Evolutionary conservation across 2,888 invertebrate species (phyloP), one percentile per base, ranked within the genome.

Genomic region (Oxycera nigricornis): DNA sequence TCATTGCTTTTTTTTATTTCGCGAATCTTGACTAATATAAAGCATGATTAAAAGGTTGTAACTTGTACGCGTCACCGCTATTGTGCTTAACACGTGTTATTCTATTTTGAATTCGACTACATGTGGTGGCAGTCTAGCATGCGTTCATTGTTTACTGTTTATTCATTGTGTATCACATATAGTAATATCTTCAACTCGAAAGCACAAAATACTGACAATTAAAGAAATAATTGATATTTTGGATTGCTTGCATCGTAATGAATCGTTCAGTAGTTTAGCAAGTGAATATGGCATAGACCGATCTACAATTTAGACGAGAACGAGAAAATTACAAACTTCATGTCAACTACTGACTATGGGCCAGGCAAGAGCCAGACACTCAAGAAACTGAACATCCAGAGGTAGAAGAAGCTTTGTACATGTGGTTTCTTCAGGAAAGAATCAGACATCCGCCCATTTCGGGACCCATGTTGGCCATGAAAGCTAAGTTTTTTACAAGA

Each of bases 361-460:
- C 11, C 52, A 17, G 52, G 52, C 14, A 52, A 14, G 1, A 14
- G 52, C 1, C 57, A 57, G 26, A 57, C 57, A 57, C 22, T 65
- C 7, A 65, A 65, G 30, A 65, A 31, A 22, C 35, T 14, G 65
- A 65, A 65, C 22, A 65, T 57, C 57, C 65, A 65, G 22, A 26
- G 30, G n/a, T 61, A 20, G 61, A 61, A 61, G 61, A n/a, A n/a
- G n/a, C n/a, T n/a, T n/a, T n/a, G n/a, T 39, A 65, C 39, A 35
- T 39, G 39, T 65, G 65, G 65, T 65, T 65, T n/a, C n/a, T n/a
- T n/a, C n/a, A n/a, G n/a, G n/a, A n/a, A n/a, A n/a, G n/a, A n/a
- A 3, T 3, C n/a, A 24, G 30, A 14, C 61, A 61, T n/a, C 28
- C 14, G n/a, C 26, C 30, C n/a, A 30, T 61, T 24, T 28, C 61